Conservation (phyloP, 2,888 invertebrate species). For the Nephrotoma appendiculata region DNA sequence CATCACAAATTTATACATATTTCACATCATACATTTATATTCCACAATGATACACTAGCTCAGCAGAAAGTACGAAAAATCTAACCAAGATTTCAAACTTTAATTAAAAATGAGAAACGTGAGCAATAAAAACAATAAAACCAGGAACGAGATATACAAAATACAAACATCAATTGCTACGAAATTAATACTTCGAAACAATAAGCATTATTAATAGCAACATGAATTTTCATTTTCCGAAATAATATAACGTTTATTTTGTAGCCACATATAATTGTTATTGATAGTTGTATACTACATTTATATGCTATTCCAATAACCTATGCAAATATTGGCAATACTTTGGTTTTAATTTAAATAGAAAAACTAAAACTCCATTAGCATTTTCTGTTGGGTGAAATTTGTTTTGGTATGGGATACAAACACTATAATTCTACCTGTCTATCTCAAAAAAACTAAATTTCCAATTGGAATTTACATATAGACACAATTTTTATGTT, state of each 20-base stretch:
- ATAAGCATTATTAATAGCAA: background rate
- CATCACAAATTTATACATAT: background rate
- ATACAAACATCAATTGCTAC: background rate
- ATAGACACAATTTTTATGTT: background rate
- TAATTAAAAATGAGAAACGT: background rate
- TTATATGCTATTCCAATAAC: background rate
- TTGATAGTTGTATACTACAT: background rate
- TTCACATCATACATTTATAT: background rate
- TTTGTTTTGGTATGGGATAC: background rate
- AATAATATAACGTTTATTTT: background rate
- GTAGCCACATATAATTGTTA: background rate
- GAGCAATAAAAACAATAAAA: background rate
- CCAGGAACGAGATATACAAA: background rate
- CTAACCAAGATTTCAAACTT: background rate
- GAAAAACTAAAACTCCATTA: background rate
- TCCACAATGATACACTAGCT: background rate
- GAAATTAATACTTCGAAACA: background rate
- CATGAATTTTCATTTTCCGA: background rate
- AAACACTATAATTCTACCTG: background rate
- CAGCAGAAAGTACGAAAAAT: background rate
- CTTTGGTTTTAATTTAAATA: background rate
- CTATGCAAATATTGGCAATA: background rate
- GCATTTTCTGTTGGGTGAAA: background rate
- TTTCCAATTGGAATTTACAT: background rate
- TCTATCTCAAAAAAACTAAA: background rate